A percentile compares a stretch with the other conserved stretches of the same genome.
These are phyloP conservation scores for Vidua macroura DNA, from an alignment of 2,113 vertebrate genomes.

Conservation along the genomic window DNA sequence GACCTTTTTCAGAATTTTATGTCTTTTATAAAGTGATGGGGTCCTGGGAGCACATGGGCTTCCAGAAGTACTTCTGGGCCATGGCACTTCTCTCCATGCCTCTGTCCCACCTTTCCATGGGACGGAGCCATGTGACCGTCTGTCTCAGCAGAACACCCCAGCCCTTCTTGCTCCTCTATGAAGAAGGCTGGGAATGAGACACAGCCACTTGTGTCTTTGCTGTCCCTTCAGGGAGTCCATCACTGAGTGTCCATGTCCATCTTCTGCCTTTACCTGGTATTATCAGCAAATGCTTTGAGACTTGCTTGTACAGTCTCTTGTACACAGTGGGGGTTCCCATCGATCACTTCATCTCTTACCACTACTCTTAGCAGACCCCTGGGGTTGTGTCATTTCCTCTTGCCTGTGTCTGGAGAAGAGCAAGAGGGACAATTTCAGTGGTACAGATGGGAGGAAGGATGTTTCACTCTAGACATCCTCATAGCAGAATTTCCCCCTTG, in stretches of 20 bases:
- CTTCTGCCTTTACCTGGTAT: slow-evolving; percentile 19
- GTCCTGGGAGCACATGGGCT: not conserved
- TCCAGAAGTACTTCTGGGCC: not conserved
- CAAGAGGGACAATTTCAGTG: not conserved
- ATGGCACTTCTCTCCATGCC: rapidly evolving
- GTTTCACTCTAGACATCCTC: not conserved
- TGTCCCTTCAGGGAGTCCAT: not conserved
- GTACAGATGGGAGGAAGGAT: not conserved
- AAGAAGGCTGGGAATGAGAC: not conserved
- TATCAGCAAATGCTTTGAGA: not conserved
- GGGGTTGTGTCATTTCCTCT: not conserved
- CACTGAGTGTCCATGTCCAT: not conserved
- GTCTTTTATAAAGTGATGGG: not conserved
- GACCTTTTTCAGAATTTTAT: not conserved
- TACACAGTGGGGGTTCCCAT: not conserved
- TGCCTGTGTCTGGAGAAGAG: not conserved
- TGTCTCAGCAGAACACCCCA: not conserved
- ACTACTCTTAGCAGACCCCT: not conserved
- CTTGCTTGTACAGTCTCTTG: not conserved
- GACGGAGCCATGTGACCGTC: not conserved
- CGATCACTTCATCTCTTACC: not conserved
- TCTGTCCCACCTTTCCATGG: rapidly evolving
- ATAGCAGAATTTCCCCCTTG: rapidly evolving
- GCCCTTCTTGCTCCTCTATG: not conserved
- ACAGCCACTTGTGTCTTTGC: not conserved